phyloP scores from a whole-genome alignment of 2,113 vertebrate genomes.

The Atrichornis clamosus region DNA sequence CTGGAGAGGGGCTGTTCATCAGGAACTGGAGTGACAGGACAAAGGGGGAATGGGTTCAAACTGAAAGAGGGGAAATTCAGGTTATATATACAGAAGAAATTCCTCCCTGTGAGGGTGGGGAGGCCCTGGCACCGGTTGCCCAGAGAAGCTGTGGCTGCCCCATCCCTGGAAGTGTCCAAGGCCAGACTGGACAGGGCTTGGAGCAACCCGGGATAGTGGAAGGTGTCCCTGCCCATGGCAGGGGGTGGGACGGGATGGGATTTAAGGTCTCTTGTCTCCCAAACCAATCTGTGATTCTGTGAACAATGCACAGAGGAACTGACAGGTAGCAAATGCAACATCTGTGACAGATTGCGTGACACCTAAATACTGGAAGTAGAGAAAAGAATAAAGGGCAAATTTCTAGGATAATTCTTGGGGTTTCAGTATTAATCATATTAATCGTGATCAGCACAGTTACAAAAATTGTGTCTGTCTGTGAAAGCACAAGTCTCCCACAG shows the following conservation, averaged over 20 bases:
- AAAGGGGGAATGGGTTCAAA: not conserved
- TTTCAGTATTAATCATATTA: not conserved
- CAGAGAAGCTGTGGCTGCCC: not conserved
- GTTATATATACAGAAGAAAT: not conserved
- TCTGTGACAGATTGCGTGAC: not conserved
- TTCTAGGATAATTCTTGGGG: not conserved
- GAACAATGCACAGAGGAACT: not conserved
- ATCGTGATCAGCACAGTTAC: not conserved
- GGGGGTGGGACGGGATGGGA: not conserved
- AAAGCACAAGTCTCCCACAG: not conserved
- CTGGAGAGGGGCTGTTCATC: not conserved
- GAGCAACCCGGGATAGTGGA: fast-evolving
- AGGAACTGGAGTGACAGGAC: not conserved
- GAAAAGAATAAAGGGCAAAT: not conserved
- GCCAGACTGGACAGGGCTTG: fast-evolving
- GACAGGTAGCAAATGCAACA: fast-evolving
- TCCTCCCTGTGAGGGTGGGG: fast-evolving
- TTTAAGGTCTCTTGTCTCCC: not conserved
- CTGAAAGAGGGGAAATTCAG: not conserved
- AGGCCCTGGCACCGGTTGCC: not conserved
- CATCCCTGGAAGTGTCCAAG: not conserved
- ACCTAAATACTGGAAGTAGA: not conserved
- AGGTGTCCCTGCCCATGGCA: not conserved
- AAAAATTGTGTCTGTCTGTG: not conserved
- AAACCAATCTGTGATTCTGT: not conserved